These are phyloP conservation scores for Chauna torquata DNA, from an alignment of 2,113 vertebrate genomes.

Conservation along the genomic window DNA sequence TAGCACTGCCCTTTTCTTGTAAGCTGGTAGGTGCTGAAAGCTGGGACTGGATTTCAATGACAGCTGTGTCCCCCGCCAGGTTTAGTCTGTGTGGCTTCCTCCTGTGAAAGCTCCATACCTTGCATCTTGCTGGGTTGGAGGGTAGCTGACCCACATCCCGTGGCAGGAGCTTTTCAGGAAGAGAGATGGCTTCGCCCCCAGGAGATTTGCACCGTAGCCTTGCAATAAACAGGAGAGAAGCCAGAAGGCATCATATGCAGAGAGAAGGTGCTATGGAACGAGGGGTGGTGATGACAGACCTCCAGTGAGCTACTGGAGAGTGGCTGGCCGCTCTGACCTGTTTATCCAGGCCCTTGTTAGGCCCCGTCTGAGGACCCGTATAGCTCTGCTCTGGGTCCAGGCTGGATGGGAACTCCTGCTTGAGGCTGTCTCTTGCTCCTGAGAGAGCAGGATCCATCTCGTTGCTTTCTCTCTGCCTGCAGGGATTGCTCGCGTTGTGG, in stretches of 20 bases:
- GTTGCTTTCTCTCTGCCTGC: neutral
- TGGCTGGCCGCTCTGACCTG: neutral
- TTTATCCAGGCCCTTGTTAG: neutral
- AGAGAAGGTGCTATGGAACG: neutral
- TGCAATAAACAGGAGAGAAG: neutral
- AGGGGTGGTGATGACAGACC: neutral
- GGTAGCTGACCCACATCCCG: neutral
- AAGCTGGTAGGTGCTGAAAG: neutral
- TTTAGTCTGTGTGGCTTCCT: neutral
- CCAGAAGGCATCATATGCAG: neutral
- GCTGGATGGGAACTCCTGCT: neutral
- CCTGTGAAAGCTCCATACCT: neutral
- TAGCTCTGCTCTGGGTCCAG: neutral
- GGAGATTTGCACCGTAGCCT: neutral
- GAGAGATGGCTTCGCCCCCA: neutral
- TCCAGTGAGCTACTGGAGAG: neutral
- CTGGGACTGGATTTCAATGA: neutral
- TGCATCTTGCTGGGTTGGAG: neutral
- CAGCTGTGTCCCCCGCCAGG: neutral
- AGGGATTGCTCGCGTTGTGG: conserved; percentile 95
- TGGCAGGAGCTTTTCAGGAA: neutral
- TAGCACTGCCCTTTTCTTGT: neutral
- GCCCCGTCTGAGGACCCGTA: neutral
- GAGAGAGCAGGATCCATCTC: neutral
- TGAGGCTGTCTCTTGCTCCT: neutral